A percentile compares a stretch with the other conserved stretches of the same genome.
phyloP scores from a whole-genome alignment of 2,888 invertebrate genomes.

The Orthonychiurus folsomi region DNA sequence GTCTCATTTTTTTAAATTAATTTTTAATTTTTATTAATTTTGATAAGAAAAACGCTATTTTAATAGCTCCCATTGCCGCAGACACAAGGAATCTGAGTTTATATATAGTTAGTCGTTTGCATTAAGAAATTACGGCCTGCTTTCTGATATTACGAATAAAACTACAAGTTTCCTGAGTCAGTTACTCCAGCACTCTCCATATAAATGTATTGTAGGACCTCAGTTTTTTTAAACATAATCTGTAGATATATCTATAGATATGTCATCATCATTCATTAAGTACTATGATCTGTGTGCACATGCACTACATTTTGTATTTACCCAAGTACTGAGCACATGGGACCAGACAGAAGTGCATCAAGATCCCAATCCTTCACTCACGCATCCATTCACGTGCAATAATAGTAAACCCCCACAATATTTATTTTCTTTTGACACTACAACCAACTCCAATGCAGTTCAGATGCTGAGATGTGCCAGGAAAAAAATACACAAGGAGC shows the following conservation, averaged over 20 bases:
- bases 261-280: neutral
- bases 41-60: too few relatives aligned
- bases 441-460: neutral
- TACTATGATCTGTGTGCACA: neutral
- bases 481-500: too few relatives aligned
- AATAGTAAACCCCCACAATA: too few relatives aligned
- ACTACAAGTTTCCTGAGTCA: too few relatives aligned
- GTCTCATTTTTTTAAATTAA: too few relatives aligned
- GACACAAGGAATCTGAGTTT: too few relatives aligned
- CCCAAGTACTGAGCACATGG: neutral
- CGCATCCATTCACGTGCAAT: too few relatives aligned
- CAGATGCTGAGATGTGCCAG: neutral
- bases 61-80: too few relatives aligned
- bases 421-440: slow-evolving; percentile 4
- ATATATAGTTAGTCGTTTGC: too few relatives aligned
- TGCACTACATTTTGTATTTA: neutral
- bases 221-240: neutral
- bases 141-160: too few relatives aligned
- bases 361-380: neutral
- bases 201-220: neutral
- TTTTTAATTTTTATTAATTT: too few relatives aligned
- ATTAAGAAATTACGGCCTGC: too few relatives aligned
- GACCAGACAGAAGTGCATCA: neutral
- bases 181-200: neutral
- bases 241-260: neutral